Evolutionary conservation across 2,888 invertebrate species (phyloP).

Genomic region (Heliconius sara): DNA sequence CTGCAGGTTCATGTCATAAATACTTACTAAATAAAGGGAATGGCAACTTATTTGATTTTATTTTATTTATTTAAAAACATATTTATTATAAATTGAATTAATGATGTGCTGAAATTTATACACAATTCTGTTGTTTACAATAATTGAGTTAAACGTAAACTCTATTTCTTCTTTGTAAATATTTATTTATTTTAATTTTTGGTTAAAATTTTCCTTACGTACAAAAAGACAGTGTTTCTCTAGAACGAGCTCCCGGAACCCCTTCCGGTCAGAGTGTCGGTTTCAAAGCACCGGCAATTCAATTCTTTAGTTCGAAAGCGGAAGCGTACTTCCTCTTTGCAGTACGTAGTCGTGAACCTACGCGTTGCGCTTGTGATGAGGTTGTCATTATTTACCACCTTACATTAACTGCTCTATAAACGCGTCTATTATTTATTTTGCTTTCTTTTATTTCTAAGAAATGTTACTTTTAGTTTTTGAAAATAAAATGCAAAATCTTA

Average conservation of each 20-base stretch:
- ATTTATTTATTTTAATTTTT: not conserved
- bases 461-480: no score
- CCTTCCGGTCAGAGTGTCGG: not conserved
- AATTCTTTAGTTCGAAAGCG: slow-evolving; percentile 14
- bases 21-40: not conserved
- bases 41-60: no score
- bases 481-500: no score
- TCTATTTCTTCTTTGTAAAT: no score
- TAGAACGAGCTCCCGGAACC: not conserved
- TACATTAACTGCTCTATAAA: not conserved
- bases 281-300: slow-evolving; percentile 8
- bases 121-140: no score
- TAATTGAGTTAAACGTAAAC: no score
- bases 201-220: not conserved
- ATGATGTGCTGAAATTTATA: no score
- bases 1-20: not conserved
- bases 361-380: not conserved
- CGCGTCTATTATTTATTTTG: no score
- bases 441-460: no score
- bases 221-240: slow-evolving; percentile 1
- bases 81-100: no score
- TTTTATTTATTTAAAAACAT: no score
- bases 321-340: not conserved
- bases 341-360: not conserved
- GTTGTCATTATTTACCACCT: not conserved